A percentile compares a stretch with the other conserved stretches of the same genome.
Evolutionary conservation across 2,113 vertebrate species (phyloP).

Genomic region (Actinemys pallida): DNA sequence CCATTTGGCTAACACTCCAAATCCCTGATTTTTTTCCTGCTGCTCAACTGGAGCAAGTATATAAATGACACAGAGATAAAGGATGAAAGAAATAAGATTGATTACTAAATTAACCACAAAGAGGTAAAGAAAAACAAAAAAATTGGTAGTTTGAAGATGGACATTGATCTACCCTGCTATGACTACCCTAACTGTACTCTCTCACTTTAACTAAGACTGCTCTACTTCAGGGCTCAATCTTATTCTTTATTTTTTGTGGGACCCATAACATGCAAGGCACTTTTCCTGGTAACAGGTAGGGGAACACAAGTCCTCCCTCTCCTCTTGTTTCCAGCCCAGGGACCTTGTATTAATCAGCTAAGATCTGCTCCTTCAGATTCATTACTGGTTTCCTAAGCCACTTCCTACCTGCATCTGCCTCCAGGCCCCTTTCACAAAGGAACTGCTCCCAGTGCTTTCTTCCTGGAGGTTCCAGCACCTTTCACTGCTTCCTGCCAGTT

Average conservation of each 20-base stretch:
- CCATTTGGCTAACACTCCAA: no score
- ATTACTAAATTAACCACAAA: conserved; percentile 60
- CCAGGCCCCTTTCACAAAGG: no score
- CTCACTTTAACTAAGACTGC: conserved; percentile 6
- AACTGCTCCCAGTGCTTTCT: no score
- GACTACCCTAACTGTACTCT: background rate
- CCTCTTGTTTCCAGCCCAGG: no score
- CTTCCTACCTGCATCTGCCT: no score
- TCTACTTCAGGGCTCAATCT: background rate
- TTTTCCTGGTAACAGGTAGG: no score
- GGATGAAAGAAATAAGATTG: conserved; percentile 70
- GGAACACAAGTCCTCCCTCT: no score
- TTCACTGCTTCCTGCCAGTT: no score
- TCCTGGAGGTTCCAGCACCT: no score
- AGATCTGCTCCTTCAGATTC: no score
- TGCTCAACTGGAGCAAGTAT: conserved; percentile 36
- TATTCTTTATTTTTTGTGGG: conserved; percentile 8
- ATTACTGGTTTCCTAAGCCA: no score
- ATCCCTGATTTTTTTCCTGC: background rate
- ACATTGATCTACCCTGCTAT: background rate
- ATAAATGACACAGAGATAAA: conserved; percentile 55
- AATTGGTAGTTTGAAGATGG: background rate
- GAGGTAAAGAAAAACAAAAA: conserved; percentile 19
- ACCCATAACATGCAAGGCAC: background rate
- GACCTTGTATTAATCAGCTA: no score